Percentiles rank a stretch among this genome's conserved stretches.
These are phyloP conservation scores for Trichogramma evanescens DNA, from an alignment of 2,888 invertebrate genomes.

Conservation along the genomic window DNA sequence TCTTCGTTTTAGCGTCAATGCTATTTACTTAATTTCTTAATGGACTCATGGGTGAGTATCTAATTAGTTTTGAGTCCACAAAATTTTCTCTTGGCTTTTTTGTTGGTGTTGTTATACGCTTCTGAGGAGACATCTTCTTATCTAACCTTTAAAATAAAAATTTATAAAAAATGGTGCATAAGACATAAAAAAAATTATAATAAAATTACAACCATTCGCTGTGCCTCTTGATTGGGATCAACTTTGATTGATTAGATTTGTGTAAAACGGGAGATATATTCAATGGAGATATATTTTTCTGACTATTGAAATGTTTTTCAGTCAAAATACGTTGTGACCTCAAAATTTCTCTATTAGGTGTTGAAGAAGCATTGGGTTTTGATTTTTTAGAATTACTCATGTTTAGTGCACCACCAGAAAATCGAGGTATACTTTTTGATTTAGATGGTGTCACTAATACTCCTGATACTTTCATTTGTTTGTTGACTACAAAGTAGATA, in stretches of 20 bases:
- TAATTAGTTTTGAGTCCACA: too few species aligned
- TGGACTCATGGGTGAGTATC: too few species aligned
- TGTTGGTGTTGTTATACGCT: too few species aligned
- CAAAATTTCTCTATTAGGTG: slow-evolving; percentile 30
- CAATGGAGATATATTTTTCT: slow-evolving; percentile 23
- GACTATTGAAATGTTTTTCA: slow-evolving; percentile 11
- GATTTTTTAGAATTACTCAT: slow-evolving; percentile 27
- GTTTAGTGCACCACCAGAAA: slow-evolving; percentile 39
- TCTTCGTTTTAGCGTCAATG: too few species aligned
- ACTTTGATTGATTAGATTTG: slow-evolving; percentile 11
- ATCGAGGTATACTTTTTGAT: slow-evolving; percentile 2
- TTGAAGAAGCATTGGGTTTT: slow-evolving; percentile 39
- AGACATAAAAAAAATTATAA: too few species aligned
- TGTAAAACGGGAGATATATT: slow-evolving; percentile 35
- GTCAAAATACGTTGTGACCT: slow-evolving; percentile 11
- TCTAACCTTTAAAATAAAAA: too few species aligned
- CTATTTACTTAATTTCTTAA: too few species aligned
- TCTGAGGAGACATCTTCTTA: too few species aligned
- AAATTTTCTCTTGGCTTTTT: too few species aligned
- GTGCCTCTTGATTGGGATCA: too few species aligned
- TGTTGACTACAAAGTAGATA: slow-evolving; percentile 18
- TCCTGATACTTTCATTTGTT: slow-evolving; percentile 20
- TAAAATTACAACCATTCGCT: too few species aligned
- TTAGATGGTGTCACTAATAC: slow-evolving; percentile 25
- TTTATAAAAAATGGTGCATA: too few species aligned